phyloP scores from a whole-genome alignment of 2,113 vertebrate genomes.

The Rhinopomastus cyanomelas region DNA sequence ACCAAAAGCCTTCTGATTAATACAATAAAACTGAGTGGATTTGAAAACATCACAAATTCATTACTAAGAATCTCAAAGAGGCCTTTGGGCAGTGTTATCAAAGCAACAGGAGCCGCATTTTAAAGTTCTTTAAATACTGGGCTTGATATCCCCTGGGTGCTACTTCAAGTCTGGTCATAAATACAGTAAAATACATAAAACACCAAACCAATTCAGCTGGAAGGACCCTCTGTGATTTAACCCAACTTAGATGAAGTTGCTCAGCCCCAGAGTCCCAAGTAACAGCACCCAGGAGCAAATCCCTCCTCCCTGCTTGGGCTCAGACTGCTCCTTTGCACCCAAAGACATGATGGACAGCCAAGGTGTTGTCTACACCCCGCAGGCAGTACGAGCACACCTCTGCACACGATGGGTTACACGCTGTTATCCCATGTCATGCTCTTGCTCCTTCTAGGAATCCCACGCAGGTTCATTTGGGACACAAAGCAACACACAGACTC shows the following conservation, averaged over 20 bases:
- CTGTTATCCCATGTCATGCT: neutral
- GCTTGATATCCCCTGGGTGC: neutral
- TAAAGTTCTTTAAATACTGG: neutral
- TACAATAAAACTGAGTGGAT: neutral
- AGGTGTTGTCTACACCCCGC: neutral
- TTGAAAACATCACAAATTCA: neutral
- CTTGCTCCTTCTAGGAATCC: neutral
- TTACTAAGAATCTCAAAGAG: neutral
- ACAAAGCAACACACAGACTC: neutral
- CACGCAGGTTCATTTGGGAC: neutral
- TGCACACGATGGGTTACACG: too few relatives aligned
- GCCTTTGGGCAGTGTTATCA: neutral
- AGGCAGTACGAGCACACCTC: neutral
- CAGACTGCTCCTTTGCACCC: neutral
- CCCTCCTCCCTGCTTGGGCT: neutral
- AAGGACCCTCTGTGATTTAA: neutral
- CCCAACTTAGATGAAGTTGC: neutral
- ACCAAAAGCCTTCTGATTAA: neutral
- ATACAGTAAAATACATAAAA: too few relatives aligned
- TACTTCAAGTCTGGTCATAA: neutral
- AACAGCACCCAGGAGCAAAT: neutral
- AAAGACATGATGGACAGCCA: neutral
- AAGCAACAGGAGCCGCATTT: neutral
- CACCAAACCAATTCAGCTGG: neutral
- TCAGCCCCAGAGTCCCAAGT: neutral